A percentile compares a stretch with the other conserved stretches of the same genome.
phyloP scores from a whole-genome alignment of 2,888 invertebrate species.

The Conus canariensis region DNA sequence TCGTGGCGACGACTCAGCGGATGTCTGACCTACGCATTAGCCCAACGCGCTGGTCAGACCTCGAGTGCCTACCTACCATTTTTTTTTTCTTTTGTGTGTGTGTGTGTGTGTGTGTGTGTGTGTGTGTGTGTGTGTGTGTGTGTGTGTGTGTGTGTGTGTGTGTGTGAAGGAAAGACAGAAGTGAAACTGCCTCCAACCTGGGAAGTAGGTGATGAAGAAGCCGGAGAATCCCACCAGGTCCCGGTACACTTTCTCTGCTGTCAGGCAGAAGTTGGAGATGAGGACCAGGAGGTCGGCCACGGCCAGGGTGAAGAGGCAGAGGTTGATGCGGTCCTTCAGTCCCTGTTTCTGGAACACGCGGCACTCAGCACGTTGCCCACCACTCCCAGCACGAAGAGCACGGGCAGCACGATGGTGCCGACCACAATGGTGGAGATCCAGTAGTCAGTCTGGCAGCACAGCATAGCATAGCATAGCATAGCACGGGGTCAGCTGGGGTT shows the following conservation, averaged over 20 bases:
- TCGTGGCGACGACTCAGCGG: too few species aligned
- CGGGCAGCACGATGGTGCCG: constrained; percentile 26
- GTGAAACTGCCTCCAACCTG: not conserved
- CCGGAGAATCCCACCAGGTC: constrained; percentile 29
- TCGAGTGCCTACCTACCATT: not conserved
- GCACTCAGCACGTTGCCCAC: constrained; percentile 27
- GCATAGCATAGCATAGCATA: not conserved
- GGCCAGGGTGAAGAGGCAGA: constrained; percentile 27
- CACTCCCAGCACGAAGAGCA: constrained; percentile 26
- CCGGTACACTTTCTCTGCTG: constrained; percentile 33
- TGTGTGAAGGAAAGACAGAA: too few species aligned
- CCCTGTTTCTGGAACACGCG: constrained; percentile 22
- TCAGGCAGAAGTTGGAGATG: constrained; percentile 19
- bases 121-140: too few species aligned
- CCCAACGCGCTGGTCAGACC: too few species aligned
- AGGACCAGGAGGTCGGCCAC: constrained; percentile 32
- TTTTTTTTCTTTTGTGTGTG: not conserved
- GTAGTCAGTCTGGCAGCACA: not conserved
- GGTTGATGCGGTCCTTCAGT: constrained; percentile 31
- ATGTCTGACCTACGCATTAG: too few species aligned
- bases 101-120: too few species aligned
- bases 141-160: too few species aligned
- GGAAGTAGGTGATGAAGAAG: constrained; percentile 33
- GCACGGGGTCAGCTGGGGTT: not conserved
- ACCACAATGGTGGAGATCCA: constrained; percentile 8